Evolutionary conservation across 2,888 invertebrate genomes (phyloP), one percentile per base, ranked within the genome.

Genomic region (Biston betularia): DNA sequence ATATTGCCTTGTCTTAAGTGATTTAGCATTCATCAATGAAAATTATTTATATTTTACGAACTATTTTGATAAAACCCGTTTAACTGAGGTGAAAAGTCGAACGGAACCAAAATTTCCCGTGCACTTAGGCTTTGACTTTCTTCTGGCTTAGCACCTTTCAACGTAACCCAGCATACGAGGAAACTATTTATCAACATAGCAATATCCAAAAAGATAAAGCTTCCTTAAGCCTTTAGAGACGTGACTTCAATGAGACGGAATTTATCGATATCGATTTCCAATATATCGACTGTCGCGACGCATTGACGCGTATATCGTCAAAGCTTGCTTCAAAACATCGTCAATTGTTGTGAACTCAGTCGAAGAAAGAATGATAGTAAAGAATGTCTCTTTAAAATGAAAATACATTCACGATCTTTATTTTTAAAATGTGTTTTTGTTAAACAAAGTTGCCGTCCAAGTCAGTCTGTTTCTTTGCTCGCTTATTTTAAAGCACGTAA

Each of bases 191-290:
- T 4, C 48, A 49, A 15, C 46, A 49, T 49, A 4, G 34, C 15
- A 50, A 50, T 34, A n/a, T 48, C 24, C 8, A 24, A 52, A 53
- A 38, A 54, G n/a, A 42, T 46, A 53, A 46, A 46, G 34, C 63
- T 52, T 3, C 56, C 40, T 55, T 40, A 57, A 40, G 33, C 50
- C 34, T 44, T 55, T 55, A 63, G 58, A 57, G 57, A 52, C 57
- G 52, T 46, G 58, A 63, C 46, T 53, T 46, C 57, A 63, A 50
- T 50, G 63, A 52, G 24, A 38, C 45, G 44, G 56, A 55, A 63
- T 58, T 40, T 33, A 46, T 63, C 63, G 52, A 58, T 46, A 63
- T 63, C 58, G 57, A 63, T 63, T 58, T 58, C 14, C 63, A 40
- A 58, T 63, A 46, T 35, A 15, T 46, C 33, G 34, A 48, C 49